These are phyloP conservation scores for Melanotaenia pygmaea DNA, from an alignment of 2,797 vertebrate species.

Conservation along the genomic window DNA sequence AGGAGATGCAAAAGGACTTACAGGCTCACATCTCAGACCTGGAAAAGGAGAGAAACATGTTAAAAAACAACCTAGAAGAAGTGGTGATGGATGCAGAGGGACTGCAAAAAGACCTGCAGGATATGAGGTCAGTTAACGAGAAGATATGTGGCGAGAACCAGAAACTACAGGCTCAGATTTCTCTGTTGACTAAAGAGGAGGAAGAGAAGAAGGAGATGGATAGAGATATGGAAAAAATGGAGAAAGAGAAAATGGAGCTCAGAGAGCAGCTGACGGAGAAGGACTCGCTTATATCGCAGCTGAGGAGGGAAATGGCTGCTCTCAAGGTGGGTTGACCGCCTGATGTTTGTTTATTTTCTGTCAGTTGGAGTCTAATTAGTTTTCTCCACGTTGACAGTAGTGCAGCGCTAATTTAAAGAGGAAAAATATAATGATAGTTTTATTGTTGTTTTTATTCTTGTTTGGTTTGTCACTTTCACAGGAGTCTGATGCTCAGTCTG, in stretches of 20 bases:
- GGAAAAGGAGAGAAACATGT: conserved; percentile 83
- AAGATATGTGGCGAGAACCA: conserved; percentile 87
- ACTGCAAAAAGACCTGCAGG: conserved; percentile 85
- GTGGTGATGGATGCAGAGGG: conserved; percentile 82
- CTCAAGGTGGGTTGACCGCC: conserved; percentile 85
- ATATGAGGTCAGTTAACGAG: conserved; percentile 85
- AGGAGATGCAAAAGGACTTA: conserved; percentile 78
- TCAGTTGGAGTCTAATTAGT: too few species aligned
- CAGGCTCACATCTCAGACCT: conserved; percentile 80
- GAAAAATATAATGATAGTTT: not conserved
- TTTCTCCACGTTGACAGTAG: not conserved
- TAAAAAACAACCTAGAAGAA: conserved; percentile 85
- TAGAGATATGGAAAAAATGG: conserved; percentile 36
- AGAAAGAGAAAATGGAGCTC: conserved; percentile 75
- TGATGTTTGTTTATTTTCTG: conserved; percentile 7
- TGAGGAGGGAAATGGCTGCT: conserved; percentile 82
- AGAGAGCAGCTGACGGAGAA: conserved; percentile 84
- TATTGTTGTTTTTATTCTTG: not conserved
- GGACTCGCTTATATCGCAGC: conserved; percentile 82
- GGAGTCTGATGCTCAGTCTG: conserved; percentile 78
- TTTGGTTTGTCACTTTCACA: conserved; percentile 51
- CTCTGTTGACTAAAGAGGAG: conserved; percentile 71
- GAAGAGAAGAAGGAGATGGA: conserved; percentile 67
- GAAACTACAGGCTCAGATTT: conserved; percentile 77
- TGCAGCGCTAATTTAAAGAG: not conserved